Base-by-base conservation (phyloP, 2,113 vertebrate species). In the Centrocercus urophasianus region DNA sequence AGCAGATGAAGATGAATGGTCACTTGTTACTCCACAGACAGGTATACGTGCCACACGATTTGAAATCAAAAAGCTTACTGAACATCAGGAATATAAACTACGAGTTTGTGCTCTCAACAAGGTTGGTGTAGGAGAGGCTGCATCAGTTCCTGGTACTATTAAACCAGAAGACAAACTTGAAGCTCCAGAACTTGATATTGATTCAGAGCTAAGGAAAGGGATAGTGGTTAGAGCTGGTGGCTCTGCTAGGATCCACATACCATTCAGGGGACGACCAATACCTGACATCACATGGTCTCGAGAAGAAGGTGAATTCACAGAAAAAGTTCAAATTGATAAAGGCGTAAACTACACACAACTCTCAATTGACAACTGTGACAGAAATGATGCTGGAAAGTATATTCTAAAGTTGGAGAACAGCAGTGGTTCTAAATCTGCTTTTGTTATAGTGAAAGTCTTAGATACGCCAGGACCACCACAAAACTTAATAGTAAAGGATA, bases 1-100 rank as follows among this genome's bases (percentile, higher is more conserved):
- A 97, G 99, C 98, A 87, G 99, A 99, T 91, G 99, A 99, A 95
- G 99, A 99, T 93, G 99, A 99, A 92, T 99, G 99, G 99, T 96
- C 96, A 3, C 98, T 99, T 86, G 98, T 98, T 97, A 99, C 99
- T 57, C 98, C 99, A 96, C 98, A 98, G 63, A 98, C 98, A 92
- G 99, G 99, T 45, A 78, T 99, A 81, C 98, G 90, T 90, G 97
- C 97, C 78, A 99, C 97, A 92, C 98, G 98, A 93, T 99, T 99
- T 96, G 99, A 99, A 92, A 98, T 99, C 86, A 97, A 97, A 86
- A 99, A 99, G 85, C 98, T 99, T 76, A 98, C 60, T 83, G 99
- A 99, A 97, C 98, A 99, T 95, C 99, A 99, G 91, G 99, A 99
- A 96, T 99, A 99, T 95, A 99, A 99, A 92, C 96, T 99, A 94